Conservation (phyloP, 2,797 vertebrate genomes). For the Smutsia gigantea region DNA sequence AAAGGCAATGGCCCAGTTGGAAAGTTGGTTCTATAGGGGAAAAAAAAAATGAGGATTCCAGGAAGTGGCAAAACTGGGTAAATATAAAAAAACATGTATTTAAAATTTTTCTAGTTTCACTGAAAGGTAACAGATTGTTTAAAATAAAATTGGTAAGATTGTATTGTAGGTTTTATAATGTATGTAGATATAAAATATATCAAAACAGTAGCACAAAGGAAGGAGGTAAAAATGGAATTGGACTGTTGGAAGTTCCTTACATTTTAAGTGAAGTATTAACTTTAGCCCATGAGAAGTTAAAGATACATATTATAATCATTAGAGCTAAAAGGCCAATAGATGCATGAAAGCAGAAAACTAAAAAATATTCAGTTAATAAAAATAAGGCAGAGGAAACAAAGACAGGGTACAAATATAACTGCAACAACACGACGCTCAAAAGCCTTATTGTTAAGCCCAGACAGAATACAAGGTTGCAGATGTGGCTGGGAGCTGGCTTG, state of each 20-base stretch:
- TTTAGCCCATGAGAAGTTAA: not conserved
- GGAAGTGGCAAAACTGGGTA: not conserved
- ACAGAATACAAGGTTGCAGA: no score
- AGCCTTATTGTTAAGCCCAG: not conserved
- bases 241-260: not conserved
- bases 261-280: not conserved
- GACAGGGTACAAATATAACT: not conserved
- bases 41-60: not conserved
- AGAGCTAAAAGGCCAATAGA: not conserved
- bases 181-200: not conserved
- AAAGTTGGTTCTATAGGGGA: not conserved
- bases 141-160: not conserved
- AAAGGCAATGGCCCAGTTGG: not conserved
- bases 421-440: not conserved
- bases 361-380: not conserved
- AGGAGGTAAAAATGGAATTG: not conserved
- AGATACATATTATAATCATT: not conserved
- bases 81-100: not conserved
- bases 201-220: not conserved
- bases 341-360: not conserved
- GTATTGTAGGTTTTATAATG: not conserved
- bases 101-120: not conserved
- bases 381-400: not conserved
- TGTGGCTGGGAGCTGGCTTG: no score
- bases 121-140: not conserved